Base-by-base conservation (phyloP, 2,797 vertebrate genomes). In the Helarctos malayanus region DNA sequence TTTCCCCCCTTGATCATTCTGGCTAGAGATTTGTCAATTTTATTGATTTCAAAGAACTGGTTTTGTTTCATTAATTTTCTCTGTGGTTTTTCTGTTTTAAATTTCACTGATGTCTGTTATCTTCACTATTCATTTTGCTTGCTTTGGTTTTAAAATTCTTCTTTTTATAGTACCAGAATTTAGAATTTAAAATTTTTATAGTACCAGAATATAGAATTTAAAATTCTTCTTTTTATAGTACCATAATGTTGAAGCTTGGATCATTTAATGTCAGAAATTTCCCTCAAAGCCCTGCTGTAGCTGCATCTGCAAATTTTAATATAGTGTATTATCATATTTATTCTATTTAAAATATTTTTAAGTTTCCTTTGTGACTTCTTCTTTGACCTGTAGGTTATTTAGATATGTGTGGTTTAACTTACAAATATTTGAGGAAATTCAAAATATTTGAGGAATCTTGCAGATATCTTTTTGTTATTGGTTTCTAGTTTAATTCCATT, bases 21-120 rank as follows among this genome's bases (percentile, higher is more conserved):
- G 49, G 73, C 61, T 79, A 79, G 49, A 86, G 12, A 15, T 57
- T 27, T 93, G 38, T 54, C 71, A 85, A 63, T 25, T 95, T 59
- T 89, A 61, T 45, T 89, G 23, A 71, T 89, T 80, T 90, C 32
- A 86, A 85, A 96, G 54, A 85, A 85, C 10, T 76, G 25, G 21
- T 23, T 76, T 65, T 75, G 32, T 29, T 88, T 76, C 32, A 68
- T 49, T 47, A 29, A 68, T 93, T 88, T 89, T 78, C 27, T 78
- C 27, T 49, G 35, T 59, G 79, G 79, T 69, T 54, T 69, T 59
- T 92, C 16, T 84, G 41, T 69, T 71, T 76, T 54, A 38, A 59
- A n/a, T 76, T 92, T 92, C 78, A 71, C 15, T 54, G 71, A 78
- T 38, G 7, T 32, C 21, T 47, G 6, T 93, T 57, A 93, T n/a